A percentile compares a stretch with the other conserved stretches of the same genome.
Evolutionary conservation across 2,888 invertebrate species (phyloP).

Genomic region (Reticulitermes lucifugus): DNA sequence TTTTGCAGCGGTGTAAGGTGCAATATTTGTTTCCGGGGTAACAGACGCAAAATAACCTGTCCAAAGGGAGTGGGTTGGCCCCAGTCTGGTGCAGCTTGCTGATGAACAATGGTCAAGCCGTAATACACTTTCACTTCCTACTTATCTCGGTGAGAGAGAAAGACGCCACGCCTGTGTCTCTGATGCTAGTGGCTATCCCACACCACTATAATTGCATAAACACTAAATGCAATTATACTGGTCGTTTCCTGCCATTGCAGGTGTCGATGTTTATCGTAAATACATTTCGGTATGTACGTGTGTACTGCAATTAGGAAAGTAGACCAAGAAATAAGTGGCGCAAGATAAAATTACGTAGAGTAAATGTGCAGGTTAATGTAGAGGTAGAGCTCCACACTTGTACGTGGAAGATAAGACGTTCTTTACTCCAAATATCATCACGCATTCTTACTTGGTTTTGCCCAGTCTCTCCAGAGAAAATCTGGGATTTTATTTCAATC

Average conservation of each 20-base stretch:
- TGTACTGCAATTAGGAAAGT: no score
- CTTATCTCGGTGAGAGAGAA: background rate
- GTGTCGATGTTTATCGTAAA: background rate
- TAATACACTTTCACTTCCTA: conserved; percentile 13
- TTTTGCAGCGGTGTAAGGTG: no score
- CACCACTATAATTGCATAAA: background rate
- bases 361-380: background rate
- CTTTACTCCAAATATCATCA: no score
- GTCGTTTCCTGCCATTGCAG: background rate
- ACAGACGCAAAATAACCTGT: background rate
- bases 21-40: background rate
- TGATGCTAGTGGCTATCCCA: background rate
- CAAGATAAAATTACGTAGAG: background rate
- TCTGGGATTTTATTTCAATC: no score
- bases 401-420: no score
- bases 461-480: no score
- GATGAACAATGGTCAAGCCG: background rate
- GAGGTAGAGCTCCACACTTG: no score
- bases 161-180: background rate
- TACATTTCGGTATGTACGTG: background rate
- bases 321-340: background rate
- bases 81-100: background rate
- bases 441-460: no score
- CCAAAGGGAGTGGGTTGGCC: background rate
- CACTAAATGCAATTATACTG: background rate